A percentile compares a stretch with the other conserved stretches of the same genome.
Conservation (phyloP, 2,888 invertebrate species). For the Alentia gelatinosa region DNA sequence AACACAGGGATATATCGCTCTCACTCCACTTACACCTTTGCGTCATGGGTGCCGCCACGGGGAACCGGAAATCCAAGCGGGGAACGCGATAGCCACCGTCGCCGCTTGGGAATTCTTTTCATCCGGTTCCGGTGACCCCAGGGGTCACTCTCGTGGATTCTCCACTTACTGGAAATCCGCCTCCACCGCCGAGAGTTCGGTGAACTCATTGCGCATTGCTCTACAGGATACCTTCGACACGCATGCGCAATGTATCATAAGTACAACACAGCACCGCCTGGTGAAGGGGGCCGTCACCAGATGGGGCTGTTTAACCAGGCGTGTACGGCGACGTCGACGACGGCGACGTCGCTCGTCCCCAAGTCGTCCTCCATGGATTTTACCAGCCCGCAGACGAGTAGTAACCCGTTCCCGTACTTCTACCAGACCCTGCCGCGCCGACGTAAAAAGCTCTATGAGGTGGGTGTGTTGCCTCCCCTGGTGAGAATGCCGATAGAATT, state of each 20-base stretch:
- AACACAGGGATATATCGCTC: too few species aligned
- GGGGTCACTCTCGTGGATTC: too few species aligned
- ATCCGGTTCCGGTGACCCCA: too few species aligned
- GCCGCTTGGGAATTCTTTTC: too few species aligned
- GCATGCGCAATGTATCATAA: background rate
- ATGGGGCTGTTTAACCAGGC: background rate
- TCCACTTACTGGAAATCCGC: too few species aligned
- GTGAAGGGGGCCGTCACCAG: background rate
- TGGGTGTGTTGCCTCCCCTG: too few species aligned
- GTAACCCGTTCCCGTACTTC: background rate
- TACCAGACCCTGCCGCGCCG: slow-evolving; percentile 51
- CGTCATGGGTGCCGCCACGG: too few species aligned
- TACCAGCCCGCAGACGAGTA: background rate
- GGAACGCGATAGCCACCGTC: background rate
- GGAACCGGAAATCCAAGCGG: background rate
- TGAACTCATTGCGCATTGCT: too few species aligned
- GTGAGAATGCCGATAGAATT: too few species aligned
- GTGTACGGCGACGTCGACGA: background rate
- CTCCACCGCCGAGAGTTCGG: too few species aligned
- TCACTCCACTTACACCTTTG: too few species aligned
- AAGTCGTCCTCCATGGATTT: background rate
- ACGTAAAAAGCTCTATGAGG: slow-evolving; percentile 38
- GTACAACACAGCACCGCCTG: background rate
- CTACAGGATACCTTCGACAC: background rate
- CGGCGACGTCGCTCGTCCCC: background rate